Evolutionary conservation across 2,888 invertebrate genomes (phyloP).

Genomic region (Azorinus chamasolen): DNA sequence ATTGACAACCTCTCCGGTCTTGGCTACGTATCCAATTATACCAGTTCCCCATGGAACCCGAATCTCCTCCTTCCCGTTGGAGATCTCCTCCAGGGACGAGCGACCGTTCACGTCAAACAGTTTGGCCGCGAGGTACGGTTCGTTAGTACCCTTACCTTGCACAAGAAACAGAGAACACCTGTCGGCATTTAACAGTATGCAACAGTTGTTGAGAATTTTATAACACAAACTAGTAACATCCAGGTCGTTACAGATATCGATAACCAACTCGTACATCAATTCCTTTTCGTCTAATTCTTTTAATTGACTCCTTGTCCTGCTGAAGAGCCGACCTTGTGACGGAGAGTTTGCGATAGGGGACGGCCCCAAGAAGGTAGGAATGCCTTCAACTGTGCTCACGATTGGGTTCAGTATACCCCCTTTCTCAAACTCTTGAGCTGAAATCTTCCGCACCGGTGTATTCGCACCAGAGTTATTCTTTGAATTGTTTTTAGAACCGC

Average conservation of each 20-base stretch:
- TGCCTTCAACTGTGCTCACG: slow-evolving; percentile 95
- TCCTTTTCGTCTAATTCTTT: slow-evolving; percentile 85
- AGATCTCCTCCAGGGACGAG: slow-evolving; percentile 91
- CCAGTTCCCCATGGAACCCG: slow-evolving; percentile 83
- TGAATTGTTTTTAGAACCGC: slow-evolving; percentile 78
- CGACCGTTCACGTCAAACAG: slow-evolving; percentile 85
- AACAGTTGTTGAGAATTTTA: slow-evolving; percentile 85
- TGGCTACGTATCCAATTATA: slow-evolving; percentile 84
- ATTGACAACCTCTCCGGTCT: slow-evolving; percentile 83
- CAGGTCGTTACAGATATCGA: slow-evolving; percentile 85
- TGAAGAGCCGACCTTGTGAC: slow-evolving; percentile 87
- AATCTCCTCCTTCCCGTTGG: slow-evolving; percentile 97
- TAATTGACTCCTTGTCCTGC: slow-evolving; percentile 88
- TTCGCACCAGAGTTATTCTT: slow-evolving; percentile 92
- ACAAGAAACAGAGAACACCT: slow-evolving; percentile 85
- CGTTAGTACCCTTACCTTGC: slow-evolving; percentile 86
- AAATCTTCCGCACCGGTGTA: slow-evolving; percentile 97
- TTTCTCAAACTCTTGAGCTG: slow-evolving; percentile 98
- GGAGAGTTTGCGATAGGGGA: slow-evolving; percentile 76
- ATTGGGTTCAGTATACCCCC: slow-evolving; percentile 96
- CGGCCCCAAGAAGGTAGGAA: slow-evolving; percentile 93
- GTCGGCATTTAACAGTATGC: slow-evolving; percentile 85
- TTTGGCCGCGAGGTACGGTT: slow-evolving; percentile 88
- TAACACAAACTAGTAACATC: slow-evolving; percentile 85
- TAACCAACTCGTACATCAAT: slow-evolving; percentile 85